Conservation (phyloP, 2,797 vertebrate genomes). For the Semotilus atromaculatus region DNA sequence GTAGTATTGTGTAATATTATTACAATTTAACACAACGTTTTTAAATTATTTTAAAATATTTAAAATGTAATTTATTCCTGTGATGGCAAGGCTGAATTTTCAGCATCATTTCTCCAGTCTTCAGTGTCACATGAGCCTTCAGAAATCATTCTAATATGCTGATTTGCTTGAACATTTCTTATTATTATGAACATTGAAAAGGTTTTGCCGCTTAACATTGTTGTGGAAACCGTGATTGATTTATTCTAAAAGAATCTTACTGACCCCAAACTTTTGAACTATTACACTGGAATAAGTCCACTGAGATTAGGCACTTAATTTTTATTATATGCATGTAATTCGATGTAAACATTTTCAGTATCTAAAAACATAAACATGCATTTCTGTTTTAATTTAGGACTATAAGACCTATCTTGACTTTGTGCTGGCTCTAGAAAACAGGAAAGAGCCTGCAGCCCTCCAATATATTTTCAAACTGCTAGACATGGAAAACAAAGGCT, state of each 20-base stretch:
- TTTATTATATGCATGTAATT: neutral
- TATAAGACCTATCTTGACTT: constrained; percentile 99
- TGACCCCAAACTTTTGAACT: neutral
- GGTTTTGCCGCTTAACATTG: too few relatives aligned
- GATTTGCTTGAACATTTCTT: neutral
- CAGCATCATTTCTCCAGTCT: neutral
- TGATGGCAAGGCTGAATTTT: neutral
- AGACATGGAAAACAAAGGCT: constrained; percentile 96
- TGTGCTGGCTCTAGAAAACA: constrained; percentile 96
- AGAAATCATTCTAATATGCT: neutral
- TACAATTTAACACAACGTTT: neutral
- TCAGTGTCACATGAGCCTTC: neutral
- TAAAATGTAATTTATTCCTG: neutral
- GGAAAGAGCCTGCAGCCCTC: constrained; percentile 96
- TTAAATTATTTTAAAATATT: neutral
- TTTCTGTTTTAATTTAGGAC: constrained; percentile 77
- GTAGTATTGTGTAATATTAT: neutral
- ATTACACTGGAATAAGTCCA: neutral
- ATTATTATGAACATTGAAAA: neutral
- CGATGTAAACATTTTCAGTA: neutral
- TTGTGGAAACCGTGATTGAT: neutral
- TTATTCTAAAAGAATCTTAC: neutral
- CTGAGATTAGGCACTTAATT: neutral
- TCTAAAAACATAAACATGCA: neutral
- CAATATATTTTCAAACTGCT: constrained; percentile 98